phyloP scores from a whole-genome alignment of 2,797 vertebrate species.

The Peromyscus aztecus region DNA sequence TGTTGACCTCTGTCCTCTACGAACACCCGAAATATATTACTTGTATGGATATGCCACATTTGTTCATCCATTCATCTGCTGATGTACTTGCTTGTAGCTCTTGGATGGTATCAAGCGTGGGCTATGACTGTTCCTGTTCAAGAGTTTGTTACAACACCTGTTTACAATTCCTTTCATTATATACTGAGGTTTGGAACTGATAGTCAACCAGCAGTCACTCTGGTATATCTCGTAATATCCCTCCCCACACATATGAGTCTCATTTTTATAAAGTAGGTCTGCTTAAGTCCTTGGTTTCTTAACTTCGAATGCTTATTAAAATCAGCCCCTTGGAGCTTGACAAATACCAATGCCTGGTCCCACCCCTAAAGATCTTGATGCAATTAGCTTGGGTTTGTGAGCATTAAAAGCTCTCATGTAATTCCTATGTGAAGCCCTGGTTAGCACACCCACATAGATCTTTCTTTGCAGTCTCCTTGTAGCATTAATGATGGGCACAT shows the following conservation, averaged over 20 bases:
- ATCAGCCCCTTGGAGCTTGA: background rate
- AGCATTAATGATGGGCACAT: conserved; percentile 10
- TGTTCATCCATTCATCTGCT: background rate
- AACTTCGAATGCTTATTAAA: background rate
- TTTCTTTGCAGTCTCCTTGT: background rate
- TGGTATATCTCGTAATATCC: background rate
- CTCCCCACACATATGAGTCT: background rate
- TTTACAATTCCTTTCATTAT: background rate
- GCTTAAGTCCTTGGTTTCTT: background rate
- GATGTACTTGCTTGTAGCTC: conserved; percentile 18
- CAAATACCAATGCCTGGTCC: background rate
- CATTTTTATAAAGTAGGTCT: conserved; percentile 33
- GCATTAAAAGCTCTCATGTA: background rate
- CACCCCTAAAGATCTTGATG: conserved; percentile 37
- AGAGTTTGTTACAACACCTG: background rate
- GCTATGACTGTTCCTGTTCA: background rate
- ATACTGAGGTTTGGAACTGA: background rate
- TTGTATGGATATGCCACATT: background rate
- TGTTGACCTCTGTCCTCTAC: background rate
- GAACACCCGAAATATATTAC: background rate
- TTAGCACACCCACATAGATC: background rate
- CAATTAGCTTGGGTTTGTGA: background rate
- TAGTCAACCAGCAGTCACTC: background rate
- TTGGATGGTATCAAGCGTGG: background rate
- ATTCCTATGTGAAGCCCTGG: background rate